Evolutionary conservation across 2,797 vertebrate genomes (phyloP), one percentile per base, ranked within the genome.

Genomic region (Gambusia yucatana): DNA sequence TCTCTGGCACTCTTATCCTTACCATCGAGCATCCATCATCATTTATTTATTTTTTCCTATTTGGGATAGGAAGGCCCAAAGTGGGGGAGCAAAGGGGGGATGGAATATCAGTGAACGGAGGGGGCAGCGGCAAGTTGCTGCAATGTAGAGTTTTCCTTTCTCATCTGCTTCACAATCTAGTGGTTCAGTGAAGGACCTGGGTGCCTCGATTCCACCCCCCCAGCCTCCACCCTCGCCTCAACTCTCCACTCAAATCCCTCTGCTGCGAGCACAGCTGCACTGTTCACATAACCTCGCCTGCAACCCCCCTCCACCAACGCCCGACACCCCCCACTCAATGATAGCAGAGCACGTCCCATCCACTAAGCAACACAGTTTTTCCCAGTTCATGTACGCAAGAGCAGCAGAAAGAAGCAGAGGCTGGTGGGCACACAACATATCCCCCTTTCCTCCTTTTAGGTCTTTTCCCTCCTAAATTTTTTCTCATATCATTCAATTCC

Each of bases 251-350:
- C 95, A 96, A 97, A 96, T 96, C 96, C 95, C 96, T 96, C 91
- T 83, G 95, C 96, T 94, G 93, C 94, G 82, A 84, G 85, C 92
- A 87, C 94, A 96, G 87, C 93, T 95, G 95, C 96, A 97, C 95
- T 92, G 93, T 95, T 97, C 96, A 95, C 91, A 93, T 96, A 94
- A 95, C 95, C 96, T 96, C 95, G 92, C 92, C 93, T 96, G 95
- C 95, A 94, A 93, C 94, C 93, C 93, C 89, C 87, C 95, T 93
- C 94, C 76, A 90, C 92, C 76, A 90, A 71, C 76, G 89, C 92
- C 77, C 90, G 65, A 77, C 77, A 90, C 73, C 73, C 76, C 63
- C 43, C 89, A 81, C 90, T 95, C 96, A 97, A 96, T 95, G 96
- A 97, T 93, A 96, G 93, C 95, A 96, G 93, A 95, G 94, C 95